Conservation (phyloP, 2,888 invertebrate genomes). For the Diadromus collaris region DNA sequence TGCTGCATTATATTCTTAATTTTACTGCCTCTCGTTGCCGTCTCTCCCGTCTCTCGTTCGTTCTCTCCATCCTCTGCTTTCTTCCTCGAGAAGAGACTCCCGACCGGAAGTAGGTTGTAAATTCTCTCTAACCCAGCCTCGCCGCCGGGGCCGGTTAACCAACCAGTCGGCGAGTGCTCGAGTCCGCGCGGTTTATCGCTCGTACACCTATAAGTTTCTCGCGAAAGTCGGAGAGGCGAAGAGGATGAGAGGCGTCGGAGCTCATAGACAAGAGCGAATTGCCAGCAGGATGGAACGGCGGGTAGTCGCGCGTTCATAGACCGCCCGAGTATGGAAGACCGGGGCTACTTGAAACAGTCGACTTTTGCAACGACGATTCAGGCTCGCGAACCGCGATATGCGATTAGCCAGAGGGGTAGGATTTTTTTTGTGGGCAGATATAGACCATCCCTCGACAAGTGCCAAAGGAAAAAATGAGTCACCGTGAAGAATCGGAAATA, state of each 20-base stretch:
- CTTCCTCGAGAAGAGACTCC: constrained; percentile 45
- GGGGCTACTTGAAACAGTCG: neutral
- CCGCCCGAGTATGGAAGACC: constrained; percentile 34
- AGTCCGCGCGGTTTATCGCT: constrained; percentile 59
- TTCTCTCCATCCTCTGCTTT: neutral
- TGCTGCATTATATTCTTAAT: constrained; percentile 48
- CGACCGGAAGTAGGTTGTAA: constrained; percentile 69
- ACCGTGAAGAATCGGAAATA: neutral
- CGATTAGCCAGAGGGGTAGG: neutral
- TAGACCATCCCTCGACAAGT: neutral
- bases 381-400: neutral
- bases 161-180: constrained; percentile 49
- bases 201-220: constrained; percentile 39
- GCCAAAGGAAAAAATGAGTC: neutral
- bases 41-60: neutral
- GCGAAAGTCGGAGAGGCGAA: constrained; percentile 50
- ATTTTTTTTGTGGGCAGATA: neutral
- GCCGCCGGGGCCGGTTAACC: constrained; percentile 52
- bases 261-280: constrained; percentile 49
- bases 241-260: constrained; percentile 33
- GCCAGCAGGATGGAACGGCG: constrained; percentile 54
- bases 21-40: constrained; percentile 32
- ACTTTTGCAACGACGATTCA: neutral
- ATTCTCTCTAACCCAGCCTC: constrained; percentile 55
- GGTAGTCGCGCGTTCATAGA: constrained; percentile 42